A percentile compares a stretch with the other conserved stretches of the same genome.
These are phyloP conservation scores for Helicorthomorpha holstii DNA, from an alignment of 1,140 invertebrate species.

Conservation along the genomic window DNA sequence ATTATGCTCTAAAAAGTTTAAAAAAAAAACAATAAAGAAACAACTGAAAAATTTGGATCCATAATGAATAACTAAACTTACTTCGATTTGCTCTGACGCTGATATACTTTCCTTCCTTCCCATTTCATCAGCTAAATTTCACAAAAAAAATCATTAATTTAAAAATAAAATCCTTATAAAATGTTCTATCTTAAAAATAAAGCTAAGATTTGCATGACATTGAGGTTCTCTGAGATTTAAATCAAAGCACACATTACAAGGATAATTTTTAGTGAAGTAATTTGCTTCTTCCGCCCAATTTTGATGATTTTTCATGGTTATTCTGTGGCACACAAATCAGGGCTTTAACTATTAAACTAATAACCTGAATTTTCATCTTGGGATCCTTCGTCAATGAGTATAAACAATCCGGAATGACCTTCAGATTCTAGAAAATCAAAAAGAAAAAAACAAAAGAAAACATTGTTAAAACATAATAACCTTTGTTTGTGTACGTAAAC, in stretches of 20 bases:
- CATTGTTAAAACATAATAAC: too few relatives aligned
- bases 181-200: not conserved
- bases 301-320: too few relatives aligned
- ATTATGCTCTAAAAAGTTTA: slow-evolving; percentile 11
- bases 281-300: too few relatives aligned
- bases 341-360: too few relatives aligned
- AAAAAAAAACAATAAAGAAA: not conserved
- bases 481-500: too few relatives aligned
- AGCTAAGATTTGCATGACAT: too few relatives aligned
- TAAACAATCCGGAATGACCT: slow-evolving; percentile 14
- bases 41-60: slow-evolving; percentile 3
- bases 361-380: slow-evolving; percentile 11
- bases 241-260: too few relatives aligned
- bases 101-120: slow-evolving; percentile 2
- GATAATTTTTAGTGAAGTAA: too few relatives aligned
- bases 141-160: not conserved
- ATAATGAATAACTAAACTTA: slow-evolving; percentile 8
- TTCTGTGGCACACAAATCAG: too few relatives aligned
- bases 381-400: slow-evolving; percentile 16
- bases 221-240: too few relatives aligned
- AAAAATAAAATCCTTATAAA: slow-evolving; percentile 3
- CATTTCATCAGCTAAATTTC: not conserved
- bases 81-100: slow-evolving; percentile 13
- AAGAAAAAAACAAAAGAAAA: too few relatives aligned
- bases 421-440: slow-evolving; percentile 10